Evolutionary conservation across 2,797 vertebrate genomes (phyloP).

Genomic region (Sebastes paucispinis): DNA sequence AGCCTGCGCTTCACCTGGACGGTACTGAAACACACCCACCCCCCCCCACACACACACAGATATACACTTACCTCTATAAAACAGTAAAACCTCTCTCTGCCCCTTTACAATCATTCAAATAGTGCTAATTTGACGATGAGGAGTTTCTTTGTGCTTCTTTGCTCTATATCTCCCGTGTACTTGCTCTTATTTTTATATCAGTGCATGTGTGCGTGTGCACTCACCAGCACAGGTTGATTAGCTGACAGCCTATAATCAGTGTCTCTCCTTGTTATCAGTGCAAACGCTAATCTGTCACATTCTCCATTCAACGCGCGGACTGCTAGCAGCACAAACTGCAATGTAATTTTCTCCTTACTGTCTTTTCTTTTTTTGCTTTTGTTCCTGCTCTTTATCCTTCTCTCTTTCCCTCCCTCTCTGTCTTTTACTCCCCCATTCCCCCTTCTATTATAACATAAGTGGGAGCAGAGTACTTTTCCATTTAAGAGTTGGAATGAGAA

Average conservation of each 20-base stretch:
- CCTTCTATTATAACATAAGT: constrained; percentile 73
- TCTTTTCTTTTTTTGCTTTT: constrained; percentile 44
- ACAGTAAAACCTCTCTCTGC: background rate
- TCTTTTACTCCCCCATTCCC: constrained; percentile 24
- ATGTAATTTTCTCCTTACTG: constrained; percentile 66
- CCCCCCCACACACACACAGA: background rate
- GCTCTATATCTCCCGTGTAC: background rate
- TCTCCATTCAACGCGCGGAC: constrained; percentile 48
- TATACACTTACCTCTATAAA: background rate
- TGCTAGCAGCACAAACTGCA: constrained; percentile 59
- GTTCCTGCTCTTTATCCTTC: constrained; percentile 30
- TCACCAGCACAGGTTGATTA: constrained; percentile 47
- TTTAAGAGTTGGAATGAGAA: constrained; percentile 79
- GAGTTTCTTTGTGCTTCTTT: constrained; percentile 16
- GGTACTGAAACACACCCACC: constrained; percentile 66
- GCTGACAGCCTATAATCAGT: constrained; percentile 66
- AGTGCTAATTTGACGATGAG: constrained; percentile 4
- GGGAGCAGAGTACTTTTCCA: constrained; percentile 74
- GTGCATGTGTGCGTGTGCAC: background rate
- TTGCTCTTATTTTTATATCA: constrained; percentile 3
- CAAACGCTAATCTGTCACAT: constrained; percentile 71
- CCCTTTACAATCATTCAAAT: constrained; percentile 18
- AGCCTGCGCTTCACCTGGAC: constrained; percentile 91
- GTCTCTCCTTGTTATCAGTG: constrained; percentile 66
- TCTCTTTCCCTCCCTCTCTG: constrained; percentile 22